Base-by-base conservation (phyloP, 2,797 vertebrate genomes). In the Syngnathus rostellatus region DNA sequence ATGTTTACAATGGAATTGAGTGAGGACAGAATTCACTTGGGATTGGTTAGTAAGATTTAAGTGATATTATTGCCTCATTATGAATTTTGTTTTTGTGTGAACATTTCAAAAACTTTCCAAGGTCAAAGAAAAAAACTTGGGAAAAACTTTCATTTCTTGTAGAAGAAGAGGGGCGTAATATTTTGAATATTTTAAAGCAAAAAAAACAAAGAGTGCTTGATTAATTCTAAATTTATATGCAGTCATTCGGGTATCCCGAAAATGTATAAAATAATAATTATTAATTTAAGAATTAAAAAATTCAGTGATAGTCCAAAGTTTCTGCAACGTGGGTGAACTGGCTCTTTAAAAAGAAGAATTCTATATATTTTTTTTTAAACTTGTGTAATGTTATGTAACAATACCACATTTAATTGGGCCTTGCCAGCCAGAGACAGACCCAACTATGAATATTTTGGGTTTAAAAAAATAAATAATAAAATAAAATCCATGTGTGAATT, bases 101-200 rank as follows among this genome's bases (percentile, higher is more conserved):
- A 8, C 11, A 19, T 39, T 39, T 38, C n/a, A 23, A 61, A 73
- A 50, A 37, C 65, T 23, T 39, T 51, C 12, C 66, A 73, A 73
- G 71, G 71, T 72, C 68, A 72, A 43, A 58, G 8, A 53, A 53
- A 8, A 2, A n/a, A 62, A 5, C 25, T 64, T 2, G 12, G 37
- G 57, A 45, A 23, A 25, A 5, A 25, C 31, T 31, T 31, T 31
- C 0, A 31, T 31, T 31, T 4, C 21, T 25, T 54, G 51, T 2
- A 9, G n/a, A 10, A 21, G 9, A 54, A 54, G 12, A 8, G 51
- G n/a, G 23, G 51, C 53, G 25, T 25, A 54, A 25, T 31, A 31
- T 31, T 31, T 31, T 31, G 4, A 4, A 25, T 11, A 4, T 23
- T 21, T 53, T 19, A 53, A 53, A 23, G 51, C n/a, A 53, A 21